Conservation (phyloP, 1,140 invertebrate genomes). For the Eurosta solidaginis region DNA sequence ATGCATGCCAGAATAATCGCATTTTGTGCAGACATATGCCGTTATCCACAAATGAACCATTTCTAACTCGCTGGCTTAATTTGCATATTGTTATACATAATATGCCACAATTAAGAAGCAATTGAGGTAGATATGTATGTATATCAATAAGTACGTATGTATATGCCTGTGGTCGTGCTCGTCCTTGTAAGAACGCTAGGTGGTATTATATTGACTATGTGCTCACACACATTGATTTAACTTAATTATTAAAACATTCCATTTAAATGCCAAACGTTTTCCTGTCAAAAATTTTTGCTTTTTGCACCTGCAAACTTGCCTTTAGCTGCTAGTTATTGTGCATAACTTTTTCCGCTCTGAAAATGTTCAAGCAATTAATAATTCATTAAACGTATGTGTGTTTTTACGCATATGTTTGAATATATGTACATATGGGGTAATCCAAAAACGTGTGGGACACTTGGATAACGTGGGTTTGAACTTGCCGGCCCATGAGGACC, state of each 20-base stretch:
- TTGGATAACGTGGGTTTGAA: too few relatives aligned
- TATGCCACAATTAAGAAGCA: not conserved
- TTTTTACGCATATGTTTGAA: not conserved
- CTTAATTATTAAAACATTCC: not conserved
- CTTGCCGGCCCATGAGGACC: too few relatives aligned
- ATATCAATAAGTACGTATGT: not conserved
- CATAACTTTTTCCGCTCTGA: not conserved
- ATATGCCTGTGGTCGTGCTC: too few relatives aligned
- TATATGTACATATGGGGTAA: not conserved
- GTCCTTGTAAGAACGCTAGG: too few relatives aligned
- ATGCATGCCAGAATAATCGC: too few relatives aligned
- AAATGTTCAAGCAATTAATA: conserved; percentile 5
- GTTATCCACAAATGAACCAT: not conserved
- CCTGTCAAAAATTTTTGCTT: not conserved
- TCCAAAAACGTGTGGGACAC: too few relatives aligned
- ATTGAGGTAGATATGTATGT: not conserved
- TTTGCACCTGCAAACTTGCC: not conserved
- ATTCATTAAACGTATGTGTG: not conserved
- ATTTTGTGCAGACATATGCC: not conserved
- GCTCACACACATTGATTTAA: not conserved
- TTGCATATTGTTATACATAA: not conserved
- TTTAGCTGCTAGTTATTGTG: too few relatives aligned
- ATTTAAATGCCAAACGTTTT: conserved; percentile 8
- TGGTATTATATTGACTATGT: not conserved
- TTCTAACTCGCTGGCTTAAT: not conserved